Conservation (phyloP, 2,113 vertebrate genomes). For the Sebastes schlegelii region DNA sequence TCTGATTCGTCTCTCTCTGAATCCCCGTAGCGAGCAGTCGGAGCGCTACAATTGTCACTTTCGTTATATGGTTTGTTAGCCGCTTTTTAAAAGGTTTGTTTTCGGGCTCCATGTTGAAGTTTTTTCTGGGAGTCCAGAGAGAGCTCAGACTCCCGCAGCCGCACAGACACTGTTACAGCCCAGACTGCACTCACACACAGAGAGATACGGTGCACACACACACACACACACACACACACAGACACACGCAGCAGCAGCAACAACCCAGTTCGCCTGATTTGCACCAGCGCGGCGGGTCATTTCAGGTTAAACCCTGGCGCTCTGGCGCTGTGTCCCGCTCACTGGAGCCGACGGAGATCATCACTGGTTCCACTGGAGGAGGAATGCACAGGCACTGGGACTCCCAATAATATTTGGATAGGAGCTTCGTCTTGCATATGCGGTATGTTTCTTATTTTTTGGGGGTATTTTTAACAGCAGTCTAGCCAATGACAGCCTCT, state of each 20-base stretch:
- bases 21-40: constrained; percentile 74
- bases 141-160: constrained; percentile 24
- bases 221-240: constrained; percentile 5
- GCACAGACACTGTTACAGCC: constrained; percentile 5
- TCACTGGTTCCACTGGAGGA: constrained; percentile 61
- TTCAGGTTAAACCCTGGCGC: constrained; percentile 77
- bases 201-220: background rate
- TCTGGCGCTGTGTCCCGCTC: constrained; percentile 67
- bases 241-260: background rate
- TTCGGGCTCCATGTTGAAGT: constrained; percentile 70
- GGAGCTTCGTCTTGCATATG: constrained; percentile 66
- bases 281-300: constrained; percentile 78
- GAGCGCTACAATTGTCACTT: constrained; percentile 66
- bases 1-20: constrained; percentile 70
- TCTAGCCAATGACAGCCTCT: constrained; percentile 49
- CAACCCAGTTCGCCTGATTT: constrained; percentile 47
- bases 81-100: constrained; percentile 20
- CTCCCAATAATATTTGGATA: constrained; percentile 52
- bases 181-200: background rate
- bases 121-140: constrained; percentile 31
- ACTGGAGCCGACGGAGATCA: constrained; percentile 59
- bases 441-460: constrained; percentile 64
- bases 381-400: constrained; percentile 68
- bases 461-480: constrained; percentile 18
- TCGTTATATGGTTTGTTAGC: background rate